Percentiles rank a stretch among this genome's conserved stretches.
These are phyloP conservation scores for Hirtodrosophila alboralis DNA, from an alignment of 2,888 invertebrate species.

Conservation along the genomic window DNA sequence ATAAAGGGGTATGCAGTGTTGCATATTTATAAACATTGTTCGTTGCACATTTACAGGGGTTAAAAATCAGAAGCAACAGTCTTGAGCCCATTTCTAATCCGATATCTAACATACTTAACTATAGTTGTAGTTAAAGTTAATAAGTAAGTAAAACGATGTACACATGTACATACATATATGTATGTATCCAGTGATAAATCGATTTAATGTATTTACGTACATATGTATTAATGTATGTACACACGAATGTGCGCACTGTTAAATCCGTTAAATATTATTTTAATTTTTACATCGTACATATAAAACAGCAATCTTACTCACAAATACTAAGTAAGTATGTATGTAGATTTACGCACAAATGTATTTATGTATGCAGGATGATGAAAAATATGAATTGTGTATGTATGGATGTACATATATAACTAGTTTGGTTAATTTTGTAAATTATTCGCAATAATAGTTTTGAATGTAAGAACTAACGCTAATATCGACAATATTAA, in stretches of 20 bases:
- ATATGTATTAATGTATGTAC: slow-evolving; percentile 1
- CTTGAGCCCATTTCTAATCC: background rate
- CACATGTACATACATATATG: background rate
- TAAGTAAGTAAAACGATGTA: background rate
- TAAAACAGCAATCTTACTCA: background rate
- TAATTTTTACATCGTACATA: slow-evolving; percentile 1
- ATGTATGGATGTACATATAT: background rate
- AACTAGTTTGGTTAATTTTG: no score
- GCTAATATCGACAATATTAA: no score
- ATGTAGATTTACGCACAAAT: no score
- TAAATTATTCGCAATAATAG: no score
- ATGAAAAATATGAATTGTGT: background rate
- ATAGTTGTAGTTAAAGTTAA: background rate
- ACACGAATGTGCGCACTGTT: background rate
- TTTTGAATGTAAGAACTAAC: no score
- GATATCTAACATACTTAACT: no score
- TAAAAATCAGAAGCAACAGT: no score
- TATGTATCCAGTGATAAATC: slow-evolving; percentile 8
- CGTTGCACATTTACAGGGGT: no score
- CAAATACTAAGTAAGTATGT: background rate
- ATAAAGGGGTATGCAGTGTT: no score
- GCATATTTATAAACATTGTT: no score
- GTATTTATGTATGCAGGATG: no score
- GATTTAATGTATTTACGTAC: background rate
- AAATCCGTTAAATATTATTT: background rate